Evolutionary conservation across 2,113 vertebrate species (phyloP).

Genomic region (Irena cyanogastra): DNA sequence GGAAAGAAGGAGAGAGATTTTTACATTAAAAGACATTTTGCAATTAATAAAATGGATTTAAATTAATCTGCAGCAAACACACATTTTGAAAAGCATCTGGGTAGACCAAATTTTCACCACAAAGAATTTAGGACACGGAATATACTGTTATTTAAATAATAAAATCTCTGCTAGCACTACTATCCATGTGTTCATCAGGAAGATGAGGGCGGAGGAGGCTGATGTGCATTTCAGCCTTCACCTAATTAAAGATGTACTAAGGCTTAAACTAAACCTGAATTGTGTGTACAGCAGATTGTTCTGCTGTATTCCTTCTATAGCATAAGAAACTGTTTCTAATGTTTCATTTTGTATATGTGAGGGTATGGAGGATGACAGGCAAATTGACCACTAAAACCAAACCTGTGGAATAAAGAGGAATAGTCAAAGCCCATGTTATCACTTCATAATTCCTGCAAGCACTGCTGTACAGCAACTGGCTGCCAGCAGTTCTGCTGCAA

Average conservation of each 20-base stretch:
- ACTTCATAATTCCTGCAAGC: background rate
- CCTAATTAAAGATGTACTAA: background rate
- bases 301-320: background rate
- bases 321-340: background rate
- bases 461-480: background rate
- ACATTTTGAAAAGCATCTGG: background rate
- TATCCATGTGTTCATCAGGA: background rate
- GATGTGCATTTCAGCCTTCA: background rate
- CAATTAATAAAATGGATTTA: background rate
- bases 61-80: background rate
- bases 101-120: background rate
- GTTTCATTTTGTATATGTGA: background rate
- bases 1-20: background rate
- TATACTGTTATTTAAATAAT: background rate
- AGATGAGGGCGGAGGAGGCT: background rate
- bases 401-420: background rate
- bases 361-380: background rate
- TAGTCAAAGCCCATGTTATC: background rate
- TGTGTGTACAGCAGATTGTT: background rate
- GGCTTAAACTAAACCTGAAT: slow-evolving; percentile 17
- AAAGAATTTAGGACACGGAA: background rate
- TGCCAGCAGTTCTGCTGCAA: slow-evolving; percentile 43
- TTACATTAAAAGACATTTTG: background rate
- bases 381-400: slow-evolving; percentile 28
- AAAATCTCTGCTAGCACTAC: background rate